Percentiles rank a stretch among this genome's conserved stretches.
Evolutionary conservation across 2,797 vertebrate species (phyloP).

Genomic region (Sebastiscus albofasciatus): DNA sequence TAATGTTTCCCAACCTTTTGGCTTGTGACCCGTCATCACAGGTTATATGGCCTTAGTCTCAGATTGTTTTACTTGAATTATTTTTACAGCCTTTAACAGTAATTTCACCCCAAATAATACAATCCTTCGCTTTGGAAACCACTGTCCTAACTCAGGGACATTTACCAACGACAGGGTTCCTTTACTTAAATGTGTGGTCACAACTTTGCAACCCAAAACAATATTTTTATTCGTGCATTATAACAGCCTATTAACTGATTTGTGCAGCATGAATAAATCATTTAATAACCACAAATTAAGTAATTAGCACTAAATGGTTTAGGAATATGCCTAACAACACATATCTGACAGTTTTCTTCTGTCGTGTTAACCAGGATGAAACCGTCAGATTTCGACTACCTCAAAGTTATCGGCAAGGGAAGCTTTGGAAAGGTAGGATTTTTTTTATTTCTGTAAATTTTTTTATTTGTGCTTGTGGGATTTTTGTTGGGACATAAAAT

Average conservation of each 20-base stretch:
- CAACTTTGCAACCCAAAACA: neutral
- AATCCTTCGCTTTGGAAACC: no score
- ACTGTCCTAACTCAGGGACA: neutral
- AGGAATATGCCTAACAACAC: neutral
- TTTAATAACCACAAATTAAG: neutral
- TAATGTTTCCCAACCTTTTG: neutral
- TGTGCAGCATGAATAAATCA: neutral
- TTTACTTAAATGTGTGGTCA: neutral
- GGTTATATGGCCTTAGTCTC: neutral
- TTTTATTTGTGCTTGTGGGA: neutral
- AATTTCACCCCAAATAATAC: no score
- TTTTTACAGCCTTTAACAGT: neutral
- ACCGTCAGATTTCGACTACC: constrained; percentile 84
- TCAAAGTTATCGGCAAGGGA: constrained; percentile 85
- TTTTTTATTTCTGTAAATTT: neutral
- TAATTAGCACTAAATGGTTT: neutral
- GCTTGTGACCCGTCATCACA: neutral
- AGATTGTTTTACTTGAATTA: neutral
- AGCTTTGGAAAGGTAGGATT: constrained; percentile 84
- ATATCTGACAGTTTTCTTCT: neutral
- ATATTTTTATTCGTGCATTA: neutral
- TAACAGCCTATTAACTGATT: neutral
- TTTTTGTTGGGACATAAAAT: neutral
- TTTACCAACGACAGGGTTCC: neutral
- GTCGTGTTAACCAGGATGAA: constrained; percentile 70